Percentiles rank a stretch among this genome's conserved stretches.
These are phyloP conservation scores for Climacteris rufus DNA, from an alignment of 2,113 vertebrate species.

Conservation along the genomic window DNA sequence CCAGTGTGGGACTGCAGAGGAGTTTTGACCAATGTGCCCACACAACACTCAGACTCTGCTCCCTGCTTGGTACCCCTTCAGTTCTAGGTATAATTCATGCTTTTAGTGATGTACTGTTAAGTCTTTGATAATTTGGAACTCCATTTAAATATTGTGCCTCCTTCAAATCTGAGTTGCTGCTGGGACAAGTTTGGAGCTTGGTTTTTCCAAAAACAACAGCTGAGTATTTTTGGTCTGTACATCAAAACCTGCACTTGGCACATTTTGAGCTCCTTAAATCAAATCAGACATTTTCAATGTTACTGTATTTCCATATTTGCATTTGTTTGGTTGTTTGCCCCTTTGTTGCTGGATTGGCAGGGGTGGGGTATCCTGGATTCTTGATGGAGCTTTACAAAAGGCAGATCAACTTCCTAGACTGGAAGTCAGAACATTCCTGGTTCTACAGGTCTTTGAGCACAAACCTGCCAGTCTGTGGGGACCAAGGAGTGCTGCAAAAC, in stretches of 20 bases:
- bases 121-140: not conserved
- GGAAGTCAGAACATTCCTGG: not conserved
- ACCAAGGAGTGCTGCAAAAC: not conserved
- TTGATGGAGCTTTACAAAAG: not conserved
- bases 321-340: not conserved
- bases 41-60: not conserved
- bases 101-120: not conserved
- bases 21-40: not conserved
- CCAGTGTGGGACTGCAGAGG: not conserved
- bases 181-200: not conserved
- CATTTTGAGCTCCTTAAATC: not conserved
- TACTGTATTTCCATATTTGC: not conserved
- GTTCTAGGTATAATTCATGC: not conserved
- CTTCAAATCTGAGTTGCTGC: not conserved
- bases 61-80: not conserved
- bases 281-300: not conserved
- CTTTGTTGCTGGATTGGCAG: not conserved
- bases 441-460: not conserved
- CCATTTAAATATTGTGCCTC: not conserved
- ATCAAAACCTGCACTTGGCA: not conserved
- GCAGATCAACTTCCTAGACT: not conserved
- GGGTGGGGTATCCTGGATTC: not conserved
- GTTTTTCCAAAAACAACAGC: not conserved
- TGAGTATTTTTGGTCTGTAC: not conserved
- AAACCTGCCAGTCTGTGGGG: not conserved